Evolutionary conservation across 1,140 invertebrate genomes (phyloP).

Genomic region (Oncopodura yosiiana): DNA sequence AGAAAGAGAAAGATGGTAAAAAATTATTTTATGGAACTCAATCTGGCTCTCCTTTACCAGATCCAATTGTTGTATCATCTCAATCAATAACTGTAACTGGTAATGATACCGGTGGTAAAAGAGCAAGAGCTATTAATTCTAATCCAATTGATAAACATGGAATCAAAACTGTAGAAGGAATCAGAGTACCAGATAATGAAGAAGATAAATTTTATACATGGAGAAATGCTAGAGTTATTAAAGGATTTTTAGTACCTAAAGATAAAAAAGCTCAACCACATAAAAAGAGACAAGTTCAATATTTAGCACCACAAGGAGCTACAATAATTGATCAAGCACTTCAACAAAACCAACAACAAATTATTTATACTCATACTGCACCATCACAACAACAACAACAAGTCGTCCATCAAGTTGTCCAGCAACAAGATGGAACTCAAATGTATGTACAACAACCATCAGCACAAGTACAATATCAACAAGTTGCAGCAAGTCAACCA

Average conservation of each 20-base stretch:
- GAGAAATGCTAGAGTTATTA: conserved; percentile 75
- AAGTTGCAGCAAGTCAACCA: neutral
- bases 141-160: conserved; percentile 52
- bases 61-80: conserved; percentile 22
- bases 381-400: neutral
- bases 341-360: neutral
- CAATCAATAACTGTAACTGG: conserved; percentile 19
- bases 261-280: conserved; percentile 16
- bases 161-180: conserved; percentile 65
- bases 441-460: neutral
- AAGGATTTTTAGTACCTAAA: conserved; percentile 57
- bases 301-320: neutral
- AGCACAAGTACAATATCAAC: neutral
- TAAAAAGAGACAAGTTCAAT: conserved; percentile 19
- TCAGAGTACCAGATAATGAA: conserved; percentile 69
- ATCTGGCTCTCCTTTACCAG: conserved; percentile 4
- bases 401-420: neutral
- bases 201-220: conserved; percentile 64
- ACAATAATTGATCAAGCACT: neutral
- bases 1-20: neutral
- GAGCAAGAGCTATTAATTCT: neutral
- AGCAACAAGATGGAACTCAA: neutral
- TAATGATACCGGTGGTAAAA: neutral
- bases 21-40: neutral
- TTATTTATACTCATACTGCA: neutral